A percentile compares a stretch with the other conserved stretches of the same genome.
Conservation (phyloP, 2,797 vertebrate genomes). For the Crypturellus tataupa region DNA sequence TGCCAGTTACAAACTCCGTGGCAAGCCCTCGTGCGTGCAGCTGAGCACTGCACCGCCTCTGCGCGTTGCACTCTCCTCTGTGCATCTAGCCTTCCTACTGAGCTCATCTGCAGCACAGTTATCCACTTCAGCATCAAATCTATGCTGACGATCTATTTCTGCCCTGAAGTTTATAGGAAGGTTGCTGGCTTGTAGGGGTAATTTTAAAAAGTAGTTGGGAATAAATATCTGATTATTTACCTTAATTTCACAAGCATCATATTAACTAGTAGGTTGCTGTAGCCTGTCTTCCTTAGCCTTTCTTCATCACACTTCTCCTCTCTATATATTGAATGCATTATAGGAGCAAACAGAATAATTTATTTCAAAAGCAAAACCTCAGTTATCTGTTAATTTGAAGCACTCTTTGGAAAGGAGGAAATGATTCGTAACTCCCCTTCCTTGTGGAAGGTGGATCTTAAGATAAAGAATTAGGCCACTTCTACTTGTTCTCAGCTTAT, state of each 20-base stretch:
- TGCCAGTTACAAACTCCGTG: not conserved
- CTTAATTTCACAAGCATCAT: not conserved
- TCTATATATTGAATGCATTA: not conserved
- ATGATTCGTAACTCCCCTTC: not conserved
- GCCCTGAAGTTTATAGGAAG: not conserved
- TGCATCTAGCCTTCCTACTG: not conserved
- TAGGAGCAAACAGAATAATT: not conserved
- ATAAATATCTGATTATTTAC: not conserved
- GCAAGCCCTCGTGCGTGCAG: not conserved
- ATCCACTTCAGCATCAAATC: not conserved
- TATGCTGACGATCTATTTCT: not conserved
- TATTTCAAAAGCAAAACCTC: conserved; percentile 4
- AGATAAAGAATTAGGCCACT: not conserved
- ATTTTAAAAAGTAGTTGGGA: not conserved
- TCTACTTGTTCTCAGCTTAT: not conserved
- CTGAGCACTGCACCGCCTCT: not conserved
- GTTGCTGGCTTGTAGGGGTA: not conserved
- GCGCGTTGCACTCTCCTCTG: not conserved
- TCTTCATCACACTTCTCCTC: not conserved
- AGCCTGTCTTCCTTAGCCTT: not conserved
- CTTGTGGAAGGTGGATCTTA: not conserved
- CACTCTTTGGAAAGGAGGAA: not conserved
- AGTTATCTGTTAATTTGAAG: not conserved
- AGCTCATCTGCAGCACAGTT: not conserved
- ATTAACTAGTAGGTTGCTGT: not conserved